Conservation (phyloP, 2,888 invertebrate species). For the Pterobdella sp. region DNA sequence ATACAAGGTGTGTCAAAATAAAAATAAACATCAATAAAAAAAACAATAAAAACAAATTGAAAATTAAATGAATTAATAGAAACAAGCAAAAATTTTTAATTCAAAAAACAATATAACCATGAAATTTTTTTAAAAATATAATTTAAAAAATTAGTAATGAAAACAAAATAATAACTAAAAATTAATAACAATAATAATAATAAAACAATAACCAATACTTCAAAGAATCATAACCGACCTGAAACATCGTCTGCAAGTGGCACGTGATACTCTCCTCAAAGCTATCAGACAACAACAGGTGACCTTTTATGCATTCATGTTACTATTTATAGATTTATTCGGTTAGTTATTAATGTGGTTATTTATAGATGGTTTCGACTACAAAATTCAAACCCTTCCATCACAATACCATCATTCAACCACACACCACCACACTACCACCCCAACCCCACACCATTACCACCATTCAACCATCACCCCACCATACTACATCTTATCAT, state of each 20-base stretch:
- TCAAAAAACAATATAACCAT: neutral
- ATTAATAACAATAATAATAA: too few relatives aligned
- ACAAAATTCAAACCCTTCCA: neutral
- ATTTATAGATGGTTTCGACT: neutral
- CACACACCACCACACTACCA: neutral
- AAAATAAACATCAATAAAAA: too few relatives aligned
- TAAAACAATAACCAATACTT: too few relatives aligned
- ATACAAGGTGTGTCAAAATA: too few relatives aligned
- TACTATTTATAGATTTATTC: neutral
- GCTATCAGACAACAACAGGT: conserved; percentile 10
- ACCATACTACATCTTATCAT: neutral
- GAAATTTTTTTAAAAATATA: neutral
- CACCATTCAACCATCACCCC: neutral
- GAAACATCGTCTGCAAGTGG: neutral
- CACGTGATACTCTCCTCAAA: neutral
- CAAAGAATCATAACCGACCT: neutral
- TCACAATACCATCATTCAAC: neutral
- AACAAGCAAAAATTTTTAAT: too few relatives aligned
- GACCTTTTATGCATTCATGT: neutral
- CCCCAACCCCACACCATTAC: neutral
- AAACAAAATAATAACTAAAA: too few relatives aligned
- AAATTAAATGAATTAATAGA: too few relatives aligned
- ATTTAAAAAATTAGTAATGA: too few relatives aligned
- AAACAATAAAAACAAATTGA: too few relatives aligned
- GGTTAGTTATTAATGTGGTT: neutral